These are phyloP conservation scores for Odontophorus gujanensis DNA, from an alignment of 2,113 vertebrate genomes.

Conservation along the genomic window DNA sequence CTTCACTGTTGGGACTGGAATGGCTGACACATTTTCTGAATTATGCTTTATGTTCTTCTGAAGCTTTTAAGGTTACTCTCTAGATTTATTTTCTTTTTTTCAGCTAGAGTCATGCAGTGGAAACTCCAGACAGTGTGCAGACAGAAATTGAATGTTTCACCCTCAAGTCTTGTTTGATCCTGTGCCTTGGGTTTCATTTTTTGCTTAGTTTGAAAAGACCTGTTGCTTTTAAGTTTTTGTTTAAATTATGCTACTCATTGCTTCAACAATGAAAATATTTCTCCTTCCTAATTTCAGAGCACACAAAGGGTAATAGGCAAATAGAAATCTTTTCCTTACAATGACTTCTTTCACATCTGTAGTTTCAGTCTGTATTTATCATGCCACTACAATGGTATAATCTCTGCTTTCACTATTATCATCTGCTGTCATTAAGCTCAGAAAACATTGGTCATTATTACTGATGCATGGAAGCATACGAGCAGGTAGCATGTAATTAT, in stretches of 20 bases:
- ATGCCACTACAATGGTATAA: background rate
- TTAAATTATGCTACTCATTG: background rate
- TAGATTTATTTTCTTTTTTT: background rate
- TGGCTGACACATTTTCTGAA: background rate
- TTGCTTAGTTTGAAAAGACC: constrained; percentile 5
- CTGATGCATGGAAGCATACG: background rate
- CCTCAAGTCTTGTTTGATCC: background rate
- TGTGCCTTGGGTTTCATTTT: background rate
- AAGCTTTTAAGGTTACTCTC: background rate
- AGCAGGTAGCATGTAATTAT: constrained; percentile 45
- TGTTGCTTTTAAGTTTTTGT: constrained; percentile 14
- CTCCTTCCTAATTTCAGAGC: constrained; percentile 21
- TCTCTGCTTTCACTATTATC: background rate
- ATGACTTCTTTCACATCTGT: background rate
- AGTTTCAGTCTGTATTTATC: constrained; percentile 13
- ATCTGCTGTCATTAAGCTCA: constrained; percentile 15
- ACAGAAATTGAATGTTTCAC: background rate
- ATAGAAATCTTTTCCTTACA: constrained; percentile 1
- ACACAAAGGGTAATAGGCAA: background rate
- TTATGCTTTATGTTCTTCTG: background rate
- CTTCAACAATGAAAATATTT: background rate
- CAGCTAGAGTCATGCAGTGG: background rate
- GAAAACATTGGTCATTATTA: constrained; percentile 41
- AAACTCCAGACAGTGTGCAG: background rate
- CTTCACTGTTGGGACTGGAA: background rate